Evolutionary conservation across 2,797 vertebrate genomes (phyloP).

Genomic region (Myiothlypis chrysogaster): DNA sequence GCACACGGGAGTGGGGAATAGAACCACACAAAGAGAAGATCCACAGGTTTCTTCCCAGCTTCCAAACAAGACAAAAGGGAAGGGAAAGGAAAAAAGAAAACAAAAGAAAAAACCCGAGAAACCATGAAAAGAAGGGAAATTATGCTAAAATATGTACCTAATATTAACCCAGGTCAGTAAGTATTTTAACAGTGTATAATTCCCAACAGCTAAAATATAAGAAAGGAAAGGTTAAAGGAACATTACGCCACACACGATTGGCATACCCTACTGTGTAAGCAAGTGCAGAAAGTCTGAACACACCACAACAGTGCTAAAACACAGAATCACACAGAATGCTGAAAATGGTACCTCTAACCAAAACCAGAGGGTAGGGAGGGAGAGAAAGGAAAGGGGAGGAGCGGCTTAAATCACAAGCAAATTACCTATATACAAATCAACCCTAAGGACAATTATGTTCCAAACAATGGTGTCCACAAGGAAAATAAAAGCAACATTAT

Average conservation of each 20-base stretch:
- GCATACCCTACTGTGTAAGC: slow-evolving; percentile 81
- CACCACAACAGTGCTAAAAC: slow-evolving; percentile 84
- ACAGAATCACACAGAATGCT: slow-evolving; percentile 85
- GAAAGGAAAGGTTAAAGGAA: slow-evolving; percentile 76
- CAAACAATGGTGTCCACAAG: slow-evolving; percentile 80
- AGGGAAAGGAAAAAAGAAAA: neutral
- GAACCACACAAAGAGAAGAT: slow-evolving; percentile 68
- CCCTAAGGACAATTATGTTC: slow-evolving; percentile 87
- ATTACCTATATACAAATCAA: slow-evolving; percentile 87
- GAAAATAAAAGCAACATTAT: slow-evolving; percentile 81
- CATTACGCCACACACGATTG: slow-evolving; percentile 74
- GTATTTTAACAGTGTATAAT: slow-evolving; percentile 81
- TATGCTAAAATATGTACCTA: slow-evolving; percentile 78
- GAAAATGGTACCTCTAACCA: slow-evolving; percentile 80
- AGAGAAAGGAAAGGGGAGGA: slow-evolving; percentile 75
- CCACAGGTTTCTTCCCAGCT: slow-evolving; percentile 69
- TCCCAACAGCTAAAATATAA: slow-evolving; percentile 73
- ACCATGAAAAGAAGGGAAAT: slow-evolving; percentile 67
- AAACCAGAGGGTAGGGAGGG: slow-evolving; percentile 59
- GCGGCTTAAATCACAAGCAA: slow-evolving; percentile 80
- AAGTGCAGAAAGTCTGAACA: slow-evolving; percentile 82
- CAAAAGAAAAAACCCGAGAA: neutral
- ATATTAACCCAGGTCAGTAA: slow-evolving; percentile 79
- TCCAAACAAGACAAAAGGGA: slow-evolving; percentile 55
- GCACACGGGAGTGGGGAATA: slow-evolving; percentile 27